Evolutionary conservation across 2,888 invertebrate species (phyloP).

Genomic region (Serrognathus titanus): DNA sequence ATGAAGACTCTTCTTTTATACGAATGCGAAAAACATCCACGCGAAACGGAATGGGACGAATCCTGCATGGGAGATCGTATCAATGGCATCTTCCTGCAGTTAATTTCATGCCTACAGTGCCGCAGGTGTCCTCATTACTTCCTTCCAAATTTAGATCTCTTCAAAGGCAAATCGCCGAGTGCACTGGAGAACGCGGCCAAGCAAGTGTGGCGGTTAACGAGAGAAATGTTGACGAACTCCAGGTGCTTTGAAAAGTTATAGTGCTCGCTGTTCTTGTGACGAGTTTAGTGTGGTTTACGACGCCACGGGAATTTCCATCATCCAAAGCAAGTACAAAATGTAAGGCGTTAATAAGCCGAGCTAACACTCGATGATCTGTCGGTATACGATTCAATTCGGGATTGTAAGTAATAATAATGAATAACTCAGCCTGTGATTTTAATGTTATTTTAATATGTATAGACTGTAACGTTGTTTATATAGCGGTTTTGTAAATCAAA

Average conservation of each 20-base stretch:
- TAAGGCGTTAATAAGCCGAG: background rate
- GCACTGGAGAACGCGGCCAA: slow-evolving; percentile 90
- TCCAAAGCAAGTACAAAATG: slow-evolving; percentile 10
- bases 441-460: slow-evolving; percentile 18
- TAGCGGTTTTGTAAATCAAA: slow-evolving; percentile 7
- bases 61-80: slow-evolving; percentile 84
- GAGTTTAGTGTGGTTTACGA: no score
- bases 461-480: slow-evolving; percentile 7
- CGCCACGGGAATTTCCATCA: background rate
- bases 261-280: no score
- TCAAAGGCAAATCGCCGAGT: slow-evolving; percentile 87
- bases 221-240: slow-evolving; percentile 88
- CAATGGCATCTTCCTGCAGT: slow-evolving; percentile 89
- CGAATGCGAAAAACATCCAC: slow-evolving; percentile 95
- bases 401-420: slow-evolving; percentile 4
- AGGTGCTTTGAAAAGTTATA: slow-evolving; percentile 88
- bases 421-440: slow-evolving; percentile 28
- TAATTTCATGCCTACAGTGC: slow-evolving; percentile 95
- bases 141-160: slow-evolving; percentile 86
- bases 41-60: slow-evolving; percentile 94
- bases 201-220: slow-evolving; percentile 86
- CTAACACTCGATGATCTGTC: background rate
- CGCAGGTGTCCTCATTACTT: slow-evolving; percentile 94
- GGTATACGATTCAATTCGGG: no score
- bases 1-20: slow-evolving; percentile 85